Evolutionary conservation across 2,113 vertebrate species (phyloP).

Genomic region (Alligator sinensis): DNA sequence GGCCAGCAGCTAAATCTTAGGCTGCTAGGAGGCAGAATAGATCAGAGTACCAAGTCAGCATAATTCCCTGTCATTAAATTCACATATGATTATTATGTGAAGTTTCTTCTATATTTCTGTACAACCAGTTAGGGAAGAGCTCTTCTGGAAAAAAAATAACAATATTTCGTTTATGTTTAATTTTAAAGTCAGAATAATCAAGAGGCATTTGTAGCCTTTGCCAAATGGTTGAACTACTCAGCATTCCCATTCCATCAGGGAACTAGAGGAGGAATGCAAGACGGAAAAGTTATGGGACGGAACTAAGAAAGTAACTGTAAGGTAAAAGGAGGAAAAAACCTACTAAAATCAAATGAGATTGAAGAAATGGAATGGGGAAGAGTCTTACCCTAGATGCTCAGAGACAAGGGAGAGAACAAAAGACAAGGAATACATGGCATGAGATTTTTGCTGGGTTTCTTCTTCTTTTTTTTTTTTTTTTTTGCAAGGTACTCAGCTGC

Average conservation of each 20-base stretch:
- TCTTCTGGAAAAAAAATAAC: slow-evolving; percentile 13
- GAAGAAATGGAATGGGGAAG: background rate
- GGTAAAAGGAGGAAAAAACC: slow-evolving; percentile 45
- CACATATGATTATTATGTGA: background rate
- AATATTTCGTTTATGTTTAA: background rate
- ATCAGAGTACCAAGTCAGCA: background rate
- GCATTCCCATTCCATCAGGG: slow-evolving; percentile 3
- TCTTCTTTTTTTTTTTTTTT: slow-evolving; percentile 1
- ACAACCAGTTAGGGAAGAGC: background rate
- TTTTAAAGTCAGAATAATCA: slow-evolving; percentile 16
- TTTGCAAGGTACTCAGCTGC: slow-evolving; percentile 30
- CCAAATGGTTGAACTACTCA: slow-evolving; percentile 37
- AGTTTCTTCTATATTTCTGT: slow-evolving; percentile 36
- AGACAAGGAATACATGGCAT: slow-evolving; percentile 5
- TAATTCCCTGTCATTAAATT: slow-evolving; percentile 12
- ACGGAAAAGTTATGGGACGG: slow-evolving; percentile 36
- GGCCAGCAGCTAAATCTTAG: no score
- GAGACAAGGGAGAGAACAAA: slow-evolving; percentile 13
- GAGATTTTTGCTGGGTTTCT: background rate
- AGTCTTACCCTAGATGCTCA: background rate
- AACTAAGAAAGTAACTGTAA: slow-evolving; percentile 9
- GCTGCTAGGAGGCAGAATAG: background rate
- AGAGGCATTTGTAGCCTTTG: slow-evolving; percentile 51
- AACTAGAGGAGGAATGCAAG: slow-evolving; percentile 9
- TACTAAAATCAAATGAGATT: background rate